Evolutionary conservation across 2,113 vertebrate genomes (phyloP).

Genomic region (Melanostigma gelatinosum): DNA sequence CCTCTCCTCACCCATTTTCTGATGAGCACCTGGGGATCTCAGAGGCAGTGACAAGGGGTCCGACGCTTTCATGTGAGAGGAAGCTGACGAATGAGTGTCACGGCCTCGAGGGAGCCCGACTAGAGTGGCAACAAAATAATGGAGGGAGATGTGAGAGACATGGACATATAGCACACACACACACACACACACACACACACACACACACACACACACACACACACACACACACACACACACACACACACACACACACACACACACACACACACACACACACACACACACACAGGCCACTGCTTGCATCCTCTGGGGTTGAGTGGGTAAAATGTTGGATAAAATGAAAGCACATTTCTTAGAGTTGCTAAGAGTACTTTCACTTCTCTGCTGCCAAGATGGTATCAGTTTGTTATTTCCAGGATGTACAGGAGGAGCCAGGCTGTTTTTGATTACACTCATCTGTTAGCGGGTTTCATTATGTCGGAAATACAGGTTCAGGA

Average conservation of each 20-base stretch:
- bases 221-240: conserved; percentile 27
- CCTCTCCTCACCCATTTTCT: conserved; percentile 37
- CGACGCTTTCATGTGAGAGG: conserved; percentile 63
- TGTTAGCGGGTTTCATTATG: conserved; percentile 40
- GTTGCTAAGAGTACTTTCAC: conserved; percentile 16
- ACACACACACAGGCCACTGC: not conserved
- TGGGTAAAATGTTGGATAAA: conserved; percentile 38
- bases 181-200: conserved; percentile 8
- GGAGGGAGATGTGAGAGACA: conserved; percentile 31
- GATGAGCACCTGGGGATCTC: conserved; percentile 69
- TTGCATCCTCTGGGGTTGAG: conserved; percentile 30
- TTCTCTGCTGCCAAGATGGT: conserved; percentile 12
- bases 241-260: conserved; percentile 18
- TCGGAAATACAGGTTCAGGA: conserved; percentile 32
- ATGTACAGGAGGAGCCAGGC: conserved; percentile 21
- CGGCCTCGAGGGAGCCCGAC: conserved; percentile 44
- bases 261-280: conserved; percentile 13
- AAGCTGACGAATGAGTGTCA: conserved; percentile 61
- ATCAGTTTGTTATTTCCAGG: conserved; percentile 16
- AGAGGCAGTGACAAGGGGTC: conserved; percentile 50
- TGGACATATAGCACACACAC: conserved; percentile 28
- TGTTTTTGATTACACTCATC: conserved; percentile 50
- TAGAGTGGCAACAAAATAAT: conserved; percentile 55
- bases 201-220: too few relatives aligned
- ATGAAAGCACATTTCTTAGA: conserved; percentile 34